Conservation (phyloP, 1,140 invertebrate genomes). For the Drosophila micromelanica region DNA sequence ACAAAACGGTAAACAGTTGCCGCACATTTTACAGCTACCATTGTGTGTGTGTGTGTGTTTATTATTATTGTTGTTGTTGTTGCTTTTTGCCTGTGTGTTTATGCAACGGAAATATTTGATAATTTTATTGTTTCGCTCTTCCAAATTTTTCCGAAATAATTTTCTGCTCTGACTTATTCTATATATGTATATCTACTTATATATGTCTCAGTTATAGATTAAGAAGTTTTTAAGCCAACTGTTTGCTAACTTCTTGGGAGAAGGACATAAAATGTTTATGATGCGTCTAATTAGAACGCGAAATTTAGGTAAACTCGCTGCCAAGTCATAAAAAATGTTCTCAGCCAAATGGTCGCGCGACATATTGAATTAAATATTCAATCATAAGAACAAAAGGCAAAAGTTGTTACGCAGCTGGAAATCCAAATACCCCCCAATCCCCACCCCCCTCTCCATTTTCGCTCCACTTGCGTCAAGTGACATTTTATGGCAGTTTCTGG, state of each 20-base stretch:
- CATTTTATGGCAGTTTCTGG: slow-evolving; percentile 63
- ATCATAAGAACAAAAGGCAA: slow-evolving; percentile 70
- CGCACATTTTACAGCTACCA: slow-evolving; percentile 39
- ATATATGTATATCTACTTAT: neutral
- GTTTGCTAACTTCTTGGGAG: neutral
- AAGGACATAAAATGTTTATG: slow-evolving; percentile 43
- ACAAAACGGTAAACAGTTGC: slow-evolving; percentile 46
- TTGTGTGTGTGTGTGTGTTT: neutral
- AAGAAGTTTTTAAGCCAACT: slow-evolving; percentile 5
- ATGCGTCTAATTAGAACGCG: slow-evolving; percentile 46
- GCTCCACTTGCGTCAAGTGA: slow-evolving; percentile 53
- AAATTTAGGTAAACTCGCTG: slow-evolving; percentile 11
- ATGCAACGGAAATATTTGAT: slow-evolving; percentile 56
- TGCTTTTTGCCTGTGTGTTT: neutral
- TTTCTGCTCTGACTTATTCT: neutral
- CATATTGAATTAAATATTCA: slow-evolving; percentile 82
- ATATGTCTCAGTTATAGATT: too few relatives aligned
- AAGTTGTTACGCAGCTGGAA: slow-evolving; percentile 49
- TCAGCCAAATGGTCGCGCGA: slow-evolving; percentile 57
- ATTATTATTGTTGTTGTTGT: neutral
- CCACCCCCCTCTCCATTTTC: neutral
- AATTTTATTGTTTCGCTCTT: slow-evolving; percentile 30
- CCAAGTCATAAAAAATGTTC: slow-evolving; percentile 31
- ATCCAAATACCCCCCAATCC: neutral
- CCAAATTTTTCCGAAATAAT: neutral